Base-by-base conservation (phyloP, 2,888 invertebrate genomes). In the Chymomyza fuscimana region DNA sequence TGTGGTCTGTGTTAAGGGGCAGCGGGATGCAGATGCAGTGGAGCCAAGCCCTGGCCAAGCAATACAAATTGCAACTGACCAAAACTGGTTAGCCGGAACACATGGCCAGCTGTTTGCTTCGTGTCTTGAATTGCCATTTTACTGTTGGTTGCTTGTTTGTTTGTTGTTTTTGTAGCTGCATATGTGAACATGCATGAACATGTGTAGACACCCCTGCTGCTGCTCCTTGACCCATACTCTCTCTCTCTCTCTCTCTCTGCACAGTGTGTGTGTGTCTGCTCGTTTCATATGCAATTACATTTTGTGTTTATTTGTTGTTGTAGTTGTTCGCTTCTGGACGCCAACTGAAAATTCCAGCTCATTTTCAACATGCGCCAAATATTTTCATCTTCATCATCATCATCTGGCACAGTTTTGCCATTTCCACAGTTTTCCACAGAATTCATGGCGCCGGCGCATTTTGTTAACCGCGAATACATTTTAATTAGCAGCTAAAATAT, bases 401-500 rank as follows among this genome's bases (percentile, higher is more conserved):
- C 40, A 12, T 46, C 40, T 46, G 40, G 12, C 40, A 46, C 12
- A 46, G 40, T 12, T 46, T 46, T 1, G 40, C 32, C 32, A 32
- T 32, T 32, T 46, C 4, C 7, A 15, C 22, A 19, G 19, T n/a
- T 16, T 54, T 54, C 4, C 22, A 51, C 1, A 5, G 51, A 51
- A 51, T 16, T 15, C 15, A 51, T n/a, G 22, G 54, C 22, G 54
- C 54, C 54, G 54, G 54, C 74, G 62, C 79, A 84, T 82, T 87
- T 80, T 80, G 87, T 79, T 85, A 85, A 77, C 87, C 87, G 81
- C 86, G 83, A 87, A 84, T 87, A 87, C 87, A 87, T 84, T 84
- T 84, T 84, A 84, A 84, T 84, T 84, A 84, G 83, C 86, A 87
- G 83, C 83, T 84, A 76, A 87, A 84, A 84, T 84, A 84, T 84